Percentiles rank a stretch among this genome's conserved stretches.
phyloP scores from a whole-genome alignment of 2,113 vertebrate species.

The Morphnarchus princeps region DNA sequence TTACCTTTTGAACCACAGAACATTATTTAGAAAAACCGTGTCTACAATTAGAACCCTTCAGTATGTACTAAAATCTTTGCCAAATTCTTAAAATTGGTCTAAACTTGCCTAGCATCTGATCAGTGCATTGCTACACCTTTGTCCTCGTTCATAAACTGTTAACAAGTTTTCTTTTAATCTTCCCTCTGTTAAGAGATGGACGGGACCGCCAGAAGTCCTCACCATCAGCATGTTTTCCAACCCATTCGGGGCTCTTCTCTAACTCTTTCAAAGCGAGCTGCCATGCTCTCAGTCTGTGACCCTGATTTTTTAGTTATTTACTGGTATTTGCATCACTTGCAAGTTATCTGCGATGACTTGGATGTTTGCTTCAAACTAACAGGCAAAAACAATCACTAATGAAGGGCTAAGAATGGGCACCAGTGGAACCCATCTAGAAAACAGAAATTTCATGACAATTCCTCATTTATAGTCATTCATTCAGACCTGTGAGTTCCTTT shows the following conservation, averaged over 20 bases:
- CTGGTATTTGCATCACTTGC: background rate
- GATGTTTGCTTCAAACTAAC: background rate
- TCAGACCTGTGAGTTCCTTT: background rate
- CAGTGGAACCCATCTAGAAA: background rate
- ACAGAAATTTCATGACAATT: background rate
- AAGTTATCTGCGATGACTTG: accelerated
- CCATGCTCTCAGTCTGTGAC: background rate
- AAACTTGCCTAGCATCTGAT: background rate
- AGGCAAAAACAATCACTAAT: background rate
- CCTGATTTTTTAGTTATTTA: background rate
- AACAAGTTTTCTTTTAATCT: background rate
- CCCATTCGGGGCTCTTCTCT: background rate
- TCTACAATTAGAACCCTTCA: background rate
- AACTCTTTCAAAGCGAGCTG: accelerated
- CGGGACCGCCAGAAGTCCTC: accelerated
- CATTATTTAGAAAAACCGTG: background rate
- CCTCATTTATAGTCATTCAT: background rate
- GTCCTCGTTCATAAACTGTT: background rate
- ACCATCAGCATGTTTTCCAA: background rate
- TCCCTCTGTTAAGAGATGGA: no score
- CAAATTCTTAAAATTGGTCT: background rate
- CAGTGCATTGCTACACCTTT: background rate
- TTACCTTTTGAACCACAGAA: background rate
- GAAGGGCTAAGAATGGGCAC: background rate
- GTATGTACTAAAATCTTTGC: background rate